Base-by-base conservation (phyloP, 2,888 invertebrate species). In the Tipula vernalis region DNA sequence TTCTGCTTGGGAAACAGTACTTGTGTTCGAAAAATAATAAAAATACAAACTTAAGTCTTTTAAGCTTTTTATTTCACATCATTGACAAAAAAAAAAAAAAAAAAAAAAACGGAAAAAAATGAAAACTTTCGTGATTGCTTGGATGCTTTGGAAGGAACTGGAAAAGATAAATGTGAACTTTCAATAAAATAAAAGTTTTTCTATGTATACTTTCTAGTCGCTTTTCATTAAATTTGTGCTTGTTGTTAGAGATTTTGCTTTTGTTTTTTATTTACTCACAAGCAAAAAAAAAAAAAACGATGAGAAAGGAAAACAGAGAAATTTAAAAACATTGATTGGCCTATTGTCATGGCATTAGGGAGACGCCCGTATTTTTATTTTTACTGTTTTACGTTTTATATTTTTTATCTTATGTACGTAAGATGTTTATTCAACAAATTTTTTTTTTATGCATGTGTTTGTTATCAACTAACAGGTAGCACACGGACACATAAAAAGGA, bases 251-350 rank as follows among this genome's bases (percentile, higher is more conserved):
- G 71, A 71, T 71, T 71, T 71, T 71, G 71, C 28, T 57, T 57
- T 57, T 57, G 57, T 28, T 71, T n/a, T 71, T 28, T 8, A 18
- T 57, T 57, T 39, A 39, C 51, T 57, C 18, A 8, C 51, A 71
- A n/a, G n/a, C n/a, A n/a, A n/a, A n/a, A n/a, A n/a, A n/a, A n/a
- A n/a, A 28, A 18, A 51, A 10, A 10, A 71, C 28, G 12, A 71
- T 10, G 28, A 10, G 5, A 71, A 71, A 71, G 71, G 28, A 71
- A 71, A 71, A 28, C 10, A 57, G 51, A 71, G 28, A 71, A 71
- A 71, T 71, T 71, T 71, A 71, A 71, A 84, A 84, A 36, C 84
- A 84, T 84, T 84, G 84, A 84, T 84, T 84, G 84, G 84, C 84
- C 84, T 15, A 84, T 84, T 84, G 84, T 84, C 84, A 84, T 84